Conservation (phyloP, 2,113 vertebrate genomes). For the Nycticryphes semicollaris region DNA sequence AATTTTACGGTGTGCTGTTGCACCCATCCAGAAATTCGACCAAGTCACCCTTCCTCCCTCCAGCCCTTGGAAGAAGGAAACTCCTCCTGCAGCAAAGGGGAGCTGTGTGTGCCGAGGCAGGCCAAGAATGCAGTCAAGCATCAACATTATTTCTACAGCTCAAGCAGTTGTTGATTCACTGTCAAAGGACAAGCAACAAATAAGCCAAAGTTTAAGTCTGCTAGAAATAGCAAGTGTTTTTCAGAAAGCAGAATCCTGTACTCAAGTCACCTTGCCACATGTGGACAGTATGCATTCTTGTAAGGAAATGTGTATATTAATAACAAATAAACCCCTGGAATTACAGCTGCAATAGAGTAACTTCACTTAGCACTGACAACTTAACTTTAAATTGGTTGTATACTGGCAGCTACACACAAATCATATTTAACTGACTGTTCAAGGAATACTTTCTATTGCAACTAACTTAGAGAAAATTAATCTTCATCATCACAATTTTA, state of each 20-base stretch:
- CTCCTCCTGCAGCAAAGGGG: background rate
- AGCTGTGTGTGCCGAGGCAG: background rate
- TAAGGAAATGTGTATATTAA: background rate
- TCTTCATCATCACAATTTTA: background rate
- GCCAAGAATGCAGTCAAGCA: conserved; percentile 44
- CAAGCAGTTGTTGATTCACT: conserved; percentile 23
- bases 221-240: background rate
- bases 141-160: conserved; percentile 26
- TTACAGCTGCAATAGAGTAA: background rate
- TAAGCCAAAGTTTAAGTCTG: background rate
- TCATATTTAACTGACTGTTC: background rate
- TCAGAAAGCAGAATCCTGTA: background rate
- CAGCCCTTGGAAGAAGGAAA: background rate
- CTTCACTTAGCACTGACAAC: background rate
- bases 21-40: background rate
- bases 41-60: background rate
- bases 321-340: background rate
- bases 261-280: background rate
- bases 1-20: background rate
- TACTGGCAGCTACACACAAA: background rate
- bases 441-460: background rate
- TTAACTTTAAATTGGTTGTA: background rate
- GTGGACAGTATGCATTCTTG: background rate
- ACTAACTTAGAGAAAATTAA: background rate
- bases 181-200: conserved; percentile 24